Conservation (phyloP, 1,140 invertebrate genomes). For the Dufourea novaeangliae region DNA sequence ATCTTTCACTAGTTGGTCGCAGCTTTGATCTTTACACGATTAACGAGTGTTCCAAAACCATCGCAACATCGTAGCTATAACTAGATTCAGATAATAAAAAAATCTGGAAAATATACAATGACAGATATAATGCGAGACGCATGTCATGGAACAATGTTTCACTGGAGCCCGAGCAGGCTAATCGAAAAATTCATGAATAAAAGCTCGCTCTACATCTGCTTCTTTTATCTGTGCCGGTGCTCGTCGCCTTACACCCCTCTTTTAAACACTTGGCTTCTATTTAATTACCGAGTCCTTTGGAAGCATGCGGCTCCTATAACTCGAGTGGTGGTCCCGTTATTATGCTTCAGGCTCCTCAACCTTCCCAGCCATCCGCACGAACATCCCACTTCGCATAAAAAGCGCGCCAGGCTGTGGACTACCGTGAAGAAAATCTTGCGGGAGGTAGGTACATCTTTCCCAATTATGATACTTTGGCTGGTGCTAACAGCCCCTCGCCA, state of each 20-base stretch:
- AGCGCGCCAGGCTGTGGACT: constrained; percentile 43
- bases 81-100: neutral
- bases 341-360: constrained; percentile 27
- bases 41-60: constrained; percentile 36
- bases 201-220: constrained; percentile 33
- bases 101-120: neutral
- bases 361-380: constrained; percentile 47
- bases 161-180: neutral
- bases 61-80: neutral
- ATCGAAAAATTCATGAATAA: constrained; percentile 54
- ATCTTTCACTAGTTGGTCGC: neutral
- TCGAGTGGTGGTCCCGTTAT: constrained; percentile 47
- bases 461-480: constrained; percentile 43
- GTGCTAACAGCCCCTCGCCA: constrained; percentile 32
- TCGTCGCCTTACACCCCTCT: constrained; percentile 21
- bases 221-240: constrained; percentile 50
- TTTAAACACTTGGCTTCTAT: constrained; percentile 69
- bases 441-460: constrained; percentile 3
- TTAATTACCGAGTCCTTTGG: constrained; percentile 73
- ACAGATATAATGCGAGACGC: constrained; percentile 10
- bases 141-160: constrained; percentile 22
- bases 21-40: constrained; percentile 35
- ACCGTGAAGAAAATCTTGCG: neutral
- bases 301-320: constrained; percentile 62
- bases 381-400: constrained; percentile 59